Evolutionary conservation across 1,140 invertebrate genomes (phyloP).

Genomic region (Rhagoletis zephyria): DNA sequence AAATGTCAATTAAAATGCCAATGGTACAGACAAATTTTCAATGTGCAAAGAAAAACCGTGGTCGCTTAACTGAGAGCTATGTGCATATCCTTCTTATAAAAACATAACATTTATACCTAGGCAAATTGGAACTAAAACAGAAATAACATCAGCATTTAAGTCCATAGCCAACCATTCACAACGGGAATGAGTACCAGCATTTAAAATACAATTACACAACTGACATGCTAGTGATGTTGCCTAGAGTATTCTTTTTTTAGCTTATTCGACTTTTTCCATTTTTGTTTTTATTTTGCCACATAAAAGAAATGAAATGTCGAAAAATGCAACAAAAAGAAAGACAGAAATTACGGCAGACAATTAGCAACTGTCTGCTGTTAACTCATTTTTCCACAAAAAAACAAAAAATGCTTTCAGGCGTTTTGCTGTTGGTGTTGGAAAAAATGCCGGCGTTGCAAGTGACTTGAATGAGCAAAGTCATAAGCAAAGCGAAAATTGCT

Average conservation of each 20-base stretch:
- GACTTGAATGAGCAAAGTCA: conserved; percentile 26
- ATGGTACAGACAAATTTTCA: conserved; percentile 54
- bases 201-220: conserved; percentile 55
- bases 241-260: background rate
- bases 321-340: background rate
- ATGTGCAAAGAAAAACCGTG: background rate
- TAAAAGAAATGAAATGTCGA: background rate
- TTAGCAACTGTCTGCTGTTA: conserved; percentile 63
- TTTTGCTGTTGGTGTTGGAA: background rate
- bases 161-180: background rate
- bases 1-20: conserved; percentile 73
- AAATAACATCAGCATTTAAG: background rate
- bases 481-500: conserved; percentile 41
- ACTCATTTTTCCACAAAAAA: conserved; percentile 4
- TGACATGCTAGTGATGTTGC: conserved; percentile 35
- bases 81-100: no score
- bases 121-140: background rate
- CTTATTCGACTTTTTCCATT: no score
- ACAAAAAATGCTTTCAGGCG: background rate
- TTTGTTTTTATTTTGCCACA: background rate
- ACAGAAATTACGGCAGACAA: conserved; percentile 59
- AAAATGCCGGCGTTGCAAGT: background rate
- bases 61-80: background rate
- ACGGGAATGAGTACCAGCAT: conserved; percentile 4
- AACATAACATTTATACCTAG: no score